Evolutionary conservation across 2,113 vertebrate species (phyloP).

Genomic region (Oncorhynchus mykiss): DNA sequence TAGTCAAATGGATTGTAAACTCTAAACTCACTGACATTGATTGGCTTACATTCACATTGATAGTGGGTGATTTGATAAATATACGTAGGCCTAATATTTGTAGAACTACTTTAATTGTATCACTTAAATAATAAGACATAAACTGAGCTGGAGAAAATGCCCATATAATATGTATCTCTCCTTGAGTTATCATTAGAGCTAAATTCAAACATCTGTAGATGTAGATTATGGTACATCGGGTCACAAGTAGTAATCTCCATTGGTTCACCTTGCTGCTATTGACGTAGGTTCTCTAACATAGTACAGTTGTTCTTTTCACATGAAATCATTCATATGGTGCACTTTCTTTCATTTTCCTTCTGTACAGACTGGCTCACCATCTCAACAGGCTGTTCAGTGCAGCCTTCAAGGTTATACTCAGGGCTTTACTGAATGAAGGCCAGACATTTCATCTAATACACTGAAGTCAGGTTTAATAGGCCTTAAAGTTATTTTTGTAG

Average conservation of each 20-base stretch:
- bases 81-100: neutral
- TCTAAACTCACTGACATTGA: neutral
- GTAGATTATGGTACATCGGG: conserved; percentile 31
- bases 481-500: too few species aligned
- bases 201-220: conserved; percentile 43
- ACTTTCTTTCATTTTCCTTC: conserved; percentile 28
- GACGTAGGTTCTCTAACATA: conserved; percentile 36
- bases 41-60: neutral
- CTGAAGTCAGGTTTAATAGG: neutral
- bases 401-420: conserved; percentile 34
- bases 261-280: conserved; percentile 43
- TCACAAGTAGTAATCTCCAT: conserved; percentile 34
- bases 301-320: conserved; percentile 37
- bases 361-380: conserved; percentile 6
- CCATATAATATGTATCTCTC: conserved; percentile 1
- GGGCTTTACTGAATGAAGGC: neutral
- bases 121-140: conserved; percentile 14
- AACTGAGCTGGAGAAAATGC: conserved; percentile 22
- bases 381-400: conserved; percentile 9
- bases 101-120: neutral
- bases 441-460: neutral
- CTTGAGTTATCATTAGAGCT: neutral
- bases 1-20: neutral
- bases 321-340: conserved; percentile 30
- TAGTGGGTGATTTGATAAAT: neutral